phyloP scores from a whole-genome alignment of 2,797 vertebrate species.

The Philypnodon macrostomus region DNA sequence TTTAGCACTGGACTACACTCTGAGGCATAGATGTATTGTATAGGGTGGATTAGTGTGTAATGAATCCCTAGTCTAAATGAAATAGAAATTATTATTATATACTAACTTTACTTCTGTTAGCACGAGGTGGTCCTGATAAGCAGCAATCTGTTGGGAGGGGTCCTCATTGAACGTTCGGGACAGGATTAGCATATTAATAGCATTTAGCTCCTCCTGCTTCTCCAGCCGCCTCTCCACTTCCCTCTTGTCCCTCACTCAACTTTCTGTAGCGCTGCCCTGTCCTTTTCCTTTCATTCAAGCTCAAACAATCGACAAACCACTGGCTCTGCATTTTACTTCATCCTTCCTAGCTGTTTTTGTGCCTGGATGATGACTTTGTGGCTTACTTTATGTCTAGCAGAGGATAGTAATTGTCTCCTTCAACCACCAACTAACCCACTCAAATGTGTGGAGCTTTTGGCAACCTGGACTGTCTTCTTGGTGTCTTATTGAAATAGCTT shows the following conservation, averaged over 20 bases:
- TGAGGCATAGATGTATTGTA: no score
- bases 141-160: constrained; percentile 47
- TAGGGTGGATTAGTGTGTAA: no score
- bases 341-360: constrained; percentile 34
- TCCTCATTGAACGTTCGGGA: constrained; percentile 30
- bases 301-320: constrained; percentile 47
- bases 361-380: constrained; percentile 26
- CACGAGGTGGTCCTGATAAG: constrained; percentile 37
- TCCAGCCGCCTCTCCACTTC: constrained; percentile 38
- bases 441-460: constrained; percentile 30
- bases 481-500: constrained; percentile 22
- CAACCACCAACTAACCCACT: constrained; percentile 21
- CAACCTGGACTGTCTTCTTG: constrained; percentile 12
- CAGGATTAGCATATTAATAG: constrained; percentile 69
- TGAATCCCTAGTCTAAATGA: no score
- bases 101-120: no score
- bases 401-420: constrained; percentile 26
- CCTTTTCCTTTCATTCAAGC: constrained; percentile 58
- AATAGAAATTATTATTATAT: no score
- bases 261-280: constrained; percentile 44
- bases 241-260: constrained; percentile 47
- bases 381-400: constrained; percentile 20
- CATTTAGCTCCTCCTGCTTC: constrained; percentile 57
- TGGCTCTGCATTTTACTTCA: constrained; percentile 2
- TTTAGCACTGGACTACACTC: no score